A percentile compares a stretch with the other conserved stretches of the same genome.
These are phyloP conservation scores for Trichonephila clavata DNA, from an alignment of 1,140 invertebrate species.

Conservation along the genomic window DNA sequence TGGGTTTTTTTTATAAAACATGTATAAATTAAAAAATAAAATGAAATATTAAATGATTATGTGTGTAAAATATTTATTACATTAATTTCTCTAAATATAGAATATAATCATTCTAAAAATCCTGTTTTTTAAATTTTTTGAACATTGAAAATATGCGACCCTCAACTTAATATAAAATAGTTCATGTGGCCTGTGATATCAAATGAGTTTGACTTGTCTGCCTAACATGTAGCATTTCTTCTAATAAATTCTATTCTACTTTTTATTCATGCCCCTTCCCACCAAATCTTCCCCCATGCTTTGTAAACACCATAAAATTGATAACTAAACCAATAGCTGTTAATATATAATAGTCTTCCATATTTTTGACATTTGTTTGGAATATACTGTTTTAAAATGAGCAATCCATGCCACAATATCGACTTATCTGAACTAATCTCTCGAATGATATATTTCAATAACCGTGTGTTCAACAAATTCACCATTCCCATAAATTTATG, in stretches of 20 bases:
- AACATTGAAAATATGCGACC: too few species aligned
- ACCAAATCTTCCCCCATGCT: slow-evolving; percentile 30
- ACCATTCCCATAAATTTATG: slow-evolving; percentile 21
- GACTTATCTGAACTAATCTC: slow-evolving; percentile 80
- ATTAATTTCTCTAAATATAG: too few species aligned
- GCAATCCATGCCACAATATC: slow-evolving; percentile 80
- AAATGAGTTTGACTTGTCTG: too few species aligned
- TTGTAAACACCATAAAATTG: slow-evolving; percentile 19
- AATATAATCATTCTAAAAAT: too few species aligned
- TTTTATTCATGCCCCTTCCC: slow-evolving; percentile 6
- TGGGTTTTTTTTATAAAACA: too few species aligned
- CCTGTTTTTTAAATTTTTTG: too few species aligned
- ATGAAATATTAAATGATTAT: too few species aligned
- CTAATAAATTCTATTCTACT: slow-evolving; percentile 29
- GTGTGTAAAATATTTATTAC: too few species aligned
- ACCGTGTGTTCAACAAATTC: slow-evolving; percentile 15
- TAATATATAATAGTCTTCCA: slow-evolving; percentile 50
- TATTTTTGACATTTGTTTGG: slow-evolving; percentile 79
- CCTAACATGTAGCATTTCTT: slow-evolving; percentile 32
- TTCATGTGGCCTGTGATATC: too few species aligned
- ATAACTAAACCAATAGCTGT: background rate
- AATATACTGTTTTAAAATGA: slow-evolving; percentile 80
- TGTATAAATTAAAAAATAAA: too few species aligned
- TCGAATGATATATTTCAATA: slow-evolving; percentile 77
- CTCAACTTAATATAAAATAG: too few species aligned